Evolutionary conservation across 30 jellyfish, hydroid and myxozoan genomes (phyloP).

Genomic region (Aurelia sp.): DNA sequence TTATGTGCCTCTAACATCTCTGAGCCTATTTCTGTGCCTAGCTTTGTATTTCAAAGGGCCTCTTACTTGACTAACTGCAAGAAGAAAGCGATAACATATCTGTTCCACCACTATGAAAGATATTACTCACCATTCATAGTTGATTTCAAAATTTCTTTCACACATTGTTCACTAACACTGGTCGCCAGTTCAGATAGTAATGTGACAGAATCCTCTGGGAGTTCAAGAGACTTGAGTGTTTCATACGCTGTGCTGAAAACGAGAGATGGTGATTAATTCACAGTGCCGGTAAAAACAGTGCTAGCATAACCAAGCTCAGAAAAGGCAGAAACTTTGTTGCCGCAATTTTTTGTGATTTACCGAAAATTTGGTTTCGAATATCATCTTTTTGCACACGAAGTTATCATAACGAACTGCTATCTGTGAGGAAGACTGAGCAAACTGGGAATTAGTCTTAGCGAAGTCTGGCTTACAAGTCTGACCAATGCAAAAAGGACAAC

Average conservation of each 20-base stretch:
- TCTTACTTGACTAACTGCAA: too few relatives aligned
- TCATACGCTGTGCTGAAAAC: constrained; percentile 66
- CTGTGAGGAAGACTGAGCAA: too few relatives aligned
- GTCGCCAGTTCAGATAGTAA: constrained; percentile 55
- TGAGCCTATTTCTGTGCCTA: too few relatives aligned
- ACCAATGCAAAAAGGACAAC: too few relatives aligned
- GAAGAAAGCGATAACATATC: too few relatives aligned
- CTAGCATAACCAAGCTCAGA: not conserved
- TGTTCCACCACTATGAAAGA: not conserved
- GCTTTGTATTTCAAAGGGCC: too few relatives aligned
- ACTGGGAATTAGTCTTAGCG: too few relatives aligned
- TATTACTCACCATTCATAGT: constrained; percentile 59
- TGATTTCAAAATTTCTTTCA: constrained; percentile 72
- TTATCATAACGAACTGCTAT: too few relatives aligned
- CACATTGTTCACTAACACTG: constrained; percentile 68
- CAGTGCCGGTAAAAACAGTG: not conserved
- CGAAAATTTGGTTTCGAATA: too few relatives aligned
- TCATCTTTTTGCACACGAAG: too few relatives aligned
- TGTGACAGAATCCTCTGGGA: constrained; percentile 69
- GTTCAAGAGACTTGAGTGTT: constrained; percentile 72
- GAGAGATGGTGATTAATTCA: not conserved
- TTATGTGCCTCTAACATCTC: too few relatives aligned
- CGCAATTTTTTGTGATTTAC: not conserved
- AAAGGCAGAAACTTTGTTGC: not conserved
- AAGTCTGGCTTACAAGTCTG: too few relatives aligned